Evolutionary conservation across 2,797 vertebrate species (phyloP), one percentile per base, ranked within the genome.

Genomic region (Coendou prehensilis): DNA sequence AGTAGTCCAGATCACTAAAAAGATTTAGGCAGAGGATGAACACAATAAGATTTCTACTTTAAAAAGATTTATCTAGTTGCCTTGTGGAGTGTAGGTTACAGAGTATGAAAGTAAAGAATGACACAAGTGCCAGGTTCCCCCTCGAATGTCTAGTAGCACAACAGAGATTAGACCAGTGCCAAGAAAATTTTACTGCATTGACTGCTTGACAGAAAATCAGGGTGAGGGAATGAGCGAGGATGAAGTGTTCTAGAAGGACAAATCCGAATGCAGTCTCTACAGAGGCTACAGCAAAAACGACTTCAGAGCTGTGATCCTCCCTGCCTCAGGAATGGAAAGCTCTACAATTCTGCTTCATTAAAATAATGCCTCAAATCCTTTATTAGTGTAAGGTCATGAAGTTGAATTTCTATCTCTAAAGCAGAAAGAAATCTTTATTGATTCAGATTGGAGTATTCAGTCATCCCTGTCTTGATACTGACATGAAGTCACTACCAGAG

Each of bases 341-440:
- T 33, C 45, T 92, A 37, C 26, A 81, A 6, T 67, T 78, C 14
- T n/a, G 18, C 26, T 47, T 69, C 50, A 67, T 64, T 93, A 45
- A 56, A 89, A 86, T 56, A 71, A 79, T 67, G 26, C 5, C 56
- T 63, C 20, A 79, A 52, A 45, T 75, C 3, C 47, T 91, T 91
- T 11, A 57, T 75, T 81, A 52, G 23, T 82, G 79, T 63, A 89
- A 73, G 18, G 67, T 86, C 18, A 28, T 83, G 33, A 95, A 64
- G 2, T 52, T 95, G 71, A 15, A 41, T 80, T 79, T 92, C 33
- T 92, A 1, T 95, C 85, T 95, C 73, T 78, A 6, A 8, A 87
- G 54, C 26, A 80, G 33, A 92, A 91, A 52, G 4, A 69, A 73
- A 87, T 10, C 26, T 41, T 69, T 28, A 52, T 28, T 37, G 26